Evolutionary conservation across 2,888 invertebrate species (phyloP), one percentile per base, ranked within the genome.

Genomic region (Palloptera scutellata): DNA sequence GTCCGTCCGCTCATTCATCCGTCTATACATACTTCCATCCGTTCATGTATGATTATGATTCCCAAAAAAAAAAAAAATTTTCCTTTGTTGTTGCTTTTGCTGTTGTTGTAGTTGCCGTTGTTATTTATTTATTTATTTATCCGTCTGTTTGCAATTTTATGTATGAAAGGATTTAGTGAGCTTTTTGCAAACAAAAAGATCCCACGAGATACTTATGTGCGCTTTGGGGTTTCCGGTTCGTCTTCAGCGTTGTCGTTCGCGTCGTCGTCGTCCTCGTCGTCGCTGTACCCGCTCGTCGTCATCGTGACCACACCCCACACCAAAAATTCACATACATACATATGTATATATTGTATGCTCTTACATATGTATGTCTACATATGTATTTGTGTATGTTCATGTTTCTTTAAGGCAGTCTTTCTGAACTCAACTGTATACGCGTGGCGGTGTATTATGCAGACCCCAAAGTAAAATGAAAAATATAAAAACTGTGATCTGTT

Each of bases 81-180:
- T 48, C 48, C 9, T 48, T 48, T 8, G 64, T 74, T 66, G 74
- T 6, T 48, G 20, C 20, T 45, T 5, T 17, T 42, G 58, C 53
- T 20, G n/a, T 52, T 58, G 40, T 58, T 51, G 51, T 58, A 52
- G 58, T 53, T 62, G 19, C 51, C n/a, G 15, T 43, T 59, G 52
- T 17, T 52, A n/a, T 64, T 68, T 67, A 62, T 64, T 68, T 67
- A 66, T 70, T 72, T 74, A 73, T 61, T 73, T 72, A 71, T 68
- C 57, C 70, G 66, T 72, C 74, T 76, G 74, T 73, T 77, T 75
- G 75, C 75, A 77, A 77, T 79, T 74, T 79, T 77, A 77, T 75
- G 74, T 77, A 67, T 76, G 75, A 75, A 77, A 76, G 75, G 76
- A 77, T 79, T 75, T 77, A 75, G 72, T 72, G 68, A 74, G 70